phyloP scores from a whole-genome alignment of 2,888 invertebrate species.

The Cataglyphis altisquamis region DNA sequence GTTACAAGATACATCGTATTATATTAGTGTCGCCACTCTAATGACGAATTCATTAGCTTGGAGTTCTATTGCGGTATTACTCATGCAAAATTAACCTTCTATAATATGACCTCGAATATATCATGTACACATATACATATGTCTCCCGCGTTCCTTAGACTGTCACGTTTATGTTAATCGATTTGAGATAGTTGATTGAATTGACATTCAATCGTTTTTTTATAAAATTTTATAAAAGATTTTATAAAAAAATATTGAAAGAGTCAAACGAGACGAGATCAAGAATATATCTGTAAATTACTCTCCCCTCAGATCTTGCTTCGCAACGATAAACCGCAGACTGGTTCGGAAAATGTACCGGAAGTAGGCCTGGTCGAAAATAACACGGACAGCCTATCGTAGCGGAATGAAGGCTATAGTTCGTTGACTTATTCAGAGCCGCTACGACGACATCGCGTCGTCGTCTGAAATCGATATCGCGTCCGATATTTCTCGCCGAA shows the following conservation, averaged over 20 bases:
- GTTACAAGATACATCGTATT: background rate
- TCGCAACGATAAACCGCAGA: background rate
- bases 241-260: background rate
- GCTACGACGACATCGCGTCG: constrained; percentile 46
- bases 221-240: background rate
- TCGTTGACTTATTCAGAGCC: constrained; percentile 52
- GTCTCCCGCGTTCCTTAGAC: constrained; percentile 4
- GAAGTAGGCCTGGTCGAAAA: constrained; percentile 48
- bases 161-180: background rate
- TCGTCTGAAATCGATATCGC: constrained; percentile 47
- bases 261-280: background rate
- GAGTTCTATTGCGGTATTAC: constrained; percentile 18
- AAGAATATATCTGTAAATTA: constrained; percentile 4
- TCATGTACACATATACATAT: background rate
- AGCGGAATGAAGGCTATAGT: constrained; percentile 49
- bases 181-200: background rate
- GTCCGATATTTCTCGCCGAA: constrained; percentile 44
- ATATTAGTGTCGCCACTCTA: background rate
- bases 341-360: constrained; percentile 45
- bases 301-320: background rate
- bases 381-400: constrained; percentile 28
- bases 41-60: constrained; percentile 39
- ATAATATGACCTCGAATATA: constrained; percentile 38
- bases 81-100: constrained; percentile 43
- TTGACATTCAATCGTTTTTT: background rate